Percentiles rank a stretch among this genome's conserved stretches.
Evolutionary conservation across 2,888 invertebrate species (phyloP).

Genomic region (Lycophotia porphyrea): DNA sequence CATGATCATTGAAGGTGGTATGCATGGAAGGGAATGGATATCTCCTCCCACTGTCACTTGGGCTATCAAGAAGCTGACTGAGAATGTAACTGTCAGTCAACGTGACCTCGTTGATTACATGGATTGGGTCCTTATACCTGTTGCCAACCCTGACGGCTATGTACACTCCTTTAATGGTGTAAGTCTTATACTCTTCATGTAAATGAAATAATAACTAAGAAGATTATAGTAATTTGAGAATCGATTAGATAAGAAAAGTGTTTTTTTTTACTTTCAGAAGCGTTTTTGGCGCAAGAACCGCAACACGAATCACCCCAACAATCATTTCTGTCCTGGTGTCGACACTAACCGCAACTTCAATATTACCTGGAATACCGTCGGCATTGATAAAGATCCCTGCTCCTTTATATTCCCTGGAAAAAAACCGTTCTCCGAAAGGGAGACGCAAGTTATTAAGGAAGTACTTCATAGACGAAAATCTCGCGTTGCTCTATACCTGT

Average conservation of each 20-base stretch:
- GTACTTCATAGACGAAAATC: constrained; percentile 86
- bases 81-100: constrained; percentile 89
- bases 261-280: constrained; percentile 78
- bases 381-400: constrained; percentile 81
- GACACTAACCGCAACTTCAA: constrained; percentile 94
- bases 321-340: constrained; percentile 91
- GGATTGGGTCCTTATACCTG: constrained; percentile 92
- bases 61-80: constrained; percentile 91
- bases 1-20: constrained; percentile 91
- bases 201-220: not conserved
- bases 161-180: constrained; percentile 87
- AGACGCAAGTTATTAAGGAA: constrained; percentile 90
- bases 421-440: constrained; percentile 92
- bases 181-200: constrained; percentile 65
- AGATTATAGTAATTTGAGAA: not conserved
- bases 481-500: constrained; percentile 91
- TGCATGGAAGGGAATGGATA: constrained; percentile 93
- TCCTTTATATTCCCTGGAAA: constrained; percentile 91
- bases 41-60: constrained; percentile 92
- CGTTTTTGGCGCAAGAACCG: constrained; percentile 93
- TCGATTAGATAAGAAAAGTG: not conserved
- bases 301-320: constrained; percentile 77
- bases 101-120: constrained; percentile 88
- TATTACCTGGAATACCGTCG: constrained; percentile 89
- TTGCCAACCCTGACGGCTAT: constrained; percentile 94